Evolutionary conservation across 2,113 vertebrate genomes (phyloP).

Genomic region (Burhinus oedicnemus): DNA sequence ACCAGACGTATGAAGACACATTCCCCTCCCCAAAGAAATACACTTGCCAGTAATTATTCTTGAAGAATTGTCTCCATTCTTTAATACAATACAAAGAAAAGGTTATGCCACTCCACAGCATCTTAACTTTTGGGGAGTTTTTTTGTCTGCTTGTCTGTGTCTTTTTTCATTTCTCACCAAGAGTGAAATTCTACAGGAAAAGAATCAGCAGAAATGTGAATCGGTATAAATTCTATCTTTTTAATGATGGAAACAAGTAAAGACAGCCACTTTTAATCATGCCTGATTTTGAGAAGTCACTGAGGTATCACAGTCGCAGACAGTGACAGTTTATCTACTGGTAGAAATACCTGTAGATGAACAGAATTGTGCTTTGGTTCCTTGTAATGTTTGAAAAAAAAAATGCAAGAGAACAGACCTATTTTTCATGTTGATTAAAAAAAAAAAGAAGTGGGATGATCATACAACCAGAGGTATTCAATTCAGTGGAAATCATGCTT

Average conservation of each 20-base stretch:
- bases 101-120: neutral
- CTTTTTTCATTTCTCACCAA: neutral
- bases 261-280: neutral
- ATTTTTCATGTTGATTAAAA: constrained; percentile 27
- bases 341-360: neutral
- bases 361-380: neutral
- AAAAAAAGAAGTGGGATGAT: neutral
- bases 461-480: neutral
- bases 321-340: neutral
- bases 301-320: neutral
- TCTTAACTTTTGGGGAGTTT: neutral
- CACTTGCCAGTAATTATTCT: neutral
- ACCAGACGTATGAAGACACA: neutral
- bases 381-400: neutral
- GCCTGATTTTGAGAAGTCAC: neutral
- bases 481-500: neutral
- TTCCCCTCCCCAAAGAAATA: neutral
- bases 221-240: neutral
- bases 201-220: neutral
- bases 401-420: neutral
- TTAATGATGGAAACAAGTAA: neutral
- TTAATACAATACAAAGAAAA: neutral
- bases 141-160: neutral
- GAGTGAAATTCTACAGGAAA: neutral
- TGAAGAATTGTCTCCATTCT: neutral